phyloP scores from a whole-genome alignment of 2,113 vertebrate genomes.

The Ibidorhyncha struthersii region DNA sequence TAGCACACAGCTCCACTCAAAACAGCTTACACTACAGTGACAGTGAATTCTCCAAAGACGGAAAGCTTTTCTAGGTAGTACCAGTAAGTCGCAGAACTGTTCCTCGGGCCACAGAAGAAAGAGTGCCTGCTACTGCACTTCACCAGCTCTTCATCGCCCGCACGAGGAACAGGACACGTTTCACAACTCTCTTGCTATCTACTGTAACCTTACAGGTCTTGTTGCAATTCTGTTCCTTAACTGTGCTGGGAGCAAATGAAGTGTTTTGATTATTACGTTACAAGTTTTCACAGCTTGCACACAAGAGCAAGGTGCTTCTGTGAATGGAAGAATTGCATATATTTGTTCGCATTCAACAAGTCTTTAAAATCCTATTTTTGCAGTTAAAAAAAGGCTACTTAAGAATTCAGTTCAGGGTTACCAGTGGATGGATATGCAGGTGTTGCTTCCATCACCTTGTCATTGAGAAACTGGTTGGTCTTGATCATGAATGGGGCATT shows the following conservation, averaged over 20 bases:
- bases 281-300: slow-evolving; percentile 61
- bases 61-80: background rate
- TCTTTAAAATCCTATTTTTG: slow-evolving; percentile 60
- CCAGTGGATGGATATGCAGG: background rate
- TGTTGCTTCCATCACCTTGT: slow-evolving; percentile 44
- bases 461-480: slow-evolving; percentile 16
- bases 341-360: slow-evolving; percentile 71
- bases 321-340: slow-evolving; percentile 76
- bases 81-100: background rate
- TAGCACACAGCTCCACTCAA: background rate
- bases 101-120: background rate
- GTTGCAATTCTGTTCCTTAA: slow-evolving; percentile 42
- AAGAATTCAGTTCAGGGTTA: slow-evolving; percentile 51
- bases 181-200: background rate
- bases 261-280: slow-evolving; percentile 14
- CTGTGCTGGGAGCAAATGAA: slow-evolving; percentile 54
- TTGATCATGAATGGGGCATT: slow-evolving; percentile 4
- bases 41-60: background rate
- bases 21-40: background rate
- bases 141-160: background rate
- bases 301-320: slow-evolving; percentile 58
- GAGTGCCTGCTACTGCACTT: background rate
- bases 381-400: slow-evolving; percentile 66
- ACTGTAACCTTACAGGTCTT: background rate
- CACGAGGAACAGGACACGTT: background rate